Evolutionary conservation across 2,888 invertebrate species (phyloP).

Genomic region (Orchesellides sinensis): DNA sequence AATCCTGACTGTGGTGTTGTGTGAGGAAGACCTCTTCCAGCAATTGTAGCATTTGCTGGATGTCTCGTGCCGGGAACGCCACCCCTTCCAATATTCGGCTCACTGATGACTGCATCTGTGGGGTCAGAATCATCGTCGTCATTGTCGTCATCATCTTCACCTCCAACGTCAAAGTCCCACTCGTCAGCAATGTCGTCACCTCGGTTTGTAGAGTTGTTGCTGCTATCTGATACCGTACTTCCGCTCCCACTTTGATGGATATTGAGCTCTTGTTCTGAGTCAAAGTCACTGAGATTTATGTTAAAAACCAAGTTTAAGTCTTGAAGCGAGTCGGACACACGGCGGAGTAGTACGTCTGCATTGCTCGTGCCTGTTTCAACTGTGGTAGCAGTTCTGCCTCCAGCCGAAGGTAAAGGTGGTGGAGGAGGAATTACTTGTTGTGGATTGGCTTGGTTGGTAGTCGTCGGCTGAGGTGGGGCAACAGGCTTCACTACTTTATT

Average conservation of each 20-base stretch:
- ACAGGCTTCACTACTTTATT: slow-evolving; percentile 30
- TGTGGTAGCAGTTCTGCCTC: slow-evolving; percentile 64
- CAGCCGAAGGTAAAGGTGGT: too few species aligned
- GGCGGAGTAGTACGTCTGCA: slow-evolving; percentile 38
- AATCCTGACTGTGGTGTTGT: slow-evolving; percentile 38
- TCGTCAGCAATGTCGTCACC: slow-evolving; percentile 25
- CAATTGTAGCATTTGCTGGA: too few species aligned
- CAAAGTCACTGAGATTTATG: slow-evolving; percentile 27
- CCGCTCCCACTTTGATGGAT: slow-evolving; percentile 19
- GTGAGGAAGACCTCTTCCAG: slow-evolving; percentile 11
- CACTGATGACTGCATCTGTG: slow-evolving; percentile 2
- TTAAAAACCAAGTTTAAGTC: slow-evolving; percentile 52
- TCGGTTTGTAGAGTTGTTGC: neutral
- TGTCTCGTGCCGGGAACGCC: too few species aligned
- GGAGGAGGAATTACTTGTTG: neutral
- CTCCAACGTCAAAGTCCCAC: neutral
- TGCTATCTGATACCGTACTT: slow-evolving; percentile 6
- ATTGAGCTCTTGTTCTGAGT: slow-evolving; percentile 38
- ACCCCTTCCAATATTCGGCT: slow-evolving; percentile 12
- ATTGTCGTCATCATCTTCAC: slow-evolving; percentile 16
- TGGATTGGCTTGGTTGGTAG: neutral
- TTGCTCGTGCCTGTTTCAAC: slow-evolving; percentile 39
- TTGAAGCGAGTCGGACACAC: slow-evolving; percentile 59
- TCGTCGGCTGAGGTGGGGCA: neutral
- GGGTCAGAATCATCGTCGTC: slow-evolving; percentile 26